Conservation (phyloP, 2,113 vertebrate species). For the Equus quagga region DNA sequence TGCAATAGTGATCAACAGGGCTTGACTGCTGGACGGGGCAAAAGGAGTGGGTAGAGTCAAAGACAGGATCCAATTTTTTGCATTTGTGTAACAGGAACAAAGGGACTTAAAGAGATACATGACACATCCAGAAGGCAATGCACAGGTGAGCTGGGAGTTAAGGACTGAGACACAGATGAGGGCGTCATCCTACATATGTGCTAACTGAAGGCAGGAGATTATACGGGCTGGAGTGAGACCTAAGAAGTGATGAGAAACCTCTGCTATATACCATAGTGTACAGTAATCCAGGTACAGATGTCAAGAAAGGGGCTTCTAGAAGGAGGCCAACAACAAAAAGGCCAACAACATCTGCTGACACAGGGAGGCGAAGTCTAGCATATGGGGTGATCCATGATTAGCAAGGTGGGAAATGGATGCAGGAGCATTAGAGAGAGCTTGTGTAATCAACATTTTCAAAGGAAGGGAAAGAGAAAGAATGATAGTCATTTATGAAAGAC, state of each 20-base stretch:
- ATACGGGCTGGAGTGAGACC: not conserved
- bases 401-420: not conserved
- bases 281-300: rapidly evolving
- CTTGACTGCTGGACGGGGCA: not conserved
- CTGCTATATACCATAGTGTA: not conserved
- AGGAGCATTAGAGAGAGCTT: not conserved
- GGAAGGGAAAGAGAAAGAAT: not conserved
- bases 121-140: not conserved
- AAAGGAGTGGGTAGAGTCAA: not conserved
- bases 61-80: not conserved
- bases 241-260: not conserved
- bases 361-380: not conserved
- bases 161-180: not conserved
- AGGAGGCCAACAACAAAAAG: not conserved
- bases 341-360: not conserved
- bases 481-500: not conserved
- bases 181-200: rapidly evolving
- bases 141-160: not conserved
- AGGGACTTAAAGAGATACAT: not conserved
- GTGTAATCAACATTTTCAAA: not conserved
- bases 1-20: not conserved
- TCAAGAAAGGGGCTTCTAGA: not conserved
- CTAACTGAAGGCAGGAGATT: not conserved
- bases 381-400: rapidly evolving
- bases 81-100: not conserved